Conservation (phyloP, 2,797 vertebrate species). For the Poeciliopsis presidionis region DNA sequence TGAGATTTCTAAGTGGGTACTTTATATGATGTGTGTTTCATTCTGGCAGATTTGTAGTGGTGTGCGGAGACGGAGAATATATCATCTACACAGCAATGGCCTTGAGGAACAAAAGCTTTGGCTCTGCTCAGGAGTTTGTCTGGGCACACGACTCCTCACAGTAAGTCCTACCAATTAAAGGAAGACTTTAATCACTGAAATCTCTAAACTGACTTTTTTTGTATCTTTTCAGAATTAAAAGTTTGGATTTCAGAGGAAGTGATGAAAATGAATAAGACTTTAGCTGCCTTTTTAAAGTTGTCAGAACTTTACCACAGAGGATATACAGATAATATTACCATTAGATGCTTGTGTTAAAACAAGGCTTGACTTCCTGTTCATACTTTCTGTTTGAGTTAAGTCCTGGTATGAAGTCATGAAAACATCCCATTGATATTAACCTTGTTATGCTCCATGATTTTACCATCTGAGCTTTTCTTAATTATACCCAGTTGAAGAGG, state of each 20-base stretch:
- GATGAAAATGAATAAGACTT: background rate
- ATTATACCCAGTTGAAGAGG: background rate
- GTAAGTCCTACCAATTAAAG: conserved; percentile 79
- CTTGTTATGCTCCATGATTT: background rate
- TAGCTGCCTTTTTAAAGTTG: background rate
- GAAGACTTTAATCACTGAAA: background rate
- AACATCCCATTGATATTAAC: background rate
- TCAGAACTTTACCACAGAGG: background rate
- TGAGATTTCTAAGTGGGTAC: background rate
- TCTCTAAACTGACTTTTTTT: background rate
- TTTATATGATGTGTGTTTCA: background rate
- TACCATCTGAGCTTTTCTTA: background rate
- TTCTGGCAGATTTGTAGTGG: conserved; percentile 90
- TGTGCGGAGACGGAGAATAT: conserved; percentile 92
- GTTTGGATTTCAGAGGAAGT: background rate
- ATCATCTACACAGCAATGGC: conserved; percentile 96
- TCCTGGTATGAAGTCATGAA: background rate
- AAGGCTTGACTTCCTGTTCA: background rate
- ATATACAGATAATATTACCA: background rate
- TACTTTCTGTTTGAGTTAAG: too few species aligned
- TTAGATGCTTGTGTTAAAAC: background rate
- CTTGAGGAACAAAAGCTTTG: conserved; percentile 97
- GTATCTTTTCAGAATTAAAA: background rate
- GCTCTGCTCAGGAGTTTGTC: conserved; percentile 96
- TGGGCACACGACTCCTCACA: conserved; percentile 99